Conservation (phyloP, 2,888 invertebrate species). For the Agonum fuliginosum region DNA sequence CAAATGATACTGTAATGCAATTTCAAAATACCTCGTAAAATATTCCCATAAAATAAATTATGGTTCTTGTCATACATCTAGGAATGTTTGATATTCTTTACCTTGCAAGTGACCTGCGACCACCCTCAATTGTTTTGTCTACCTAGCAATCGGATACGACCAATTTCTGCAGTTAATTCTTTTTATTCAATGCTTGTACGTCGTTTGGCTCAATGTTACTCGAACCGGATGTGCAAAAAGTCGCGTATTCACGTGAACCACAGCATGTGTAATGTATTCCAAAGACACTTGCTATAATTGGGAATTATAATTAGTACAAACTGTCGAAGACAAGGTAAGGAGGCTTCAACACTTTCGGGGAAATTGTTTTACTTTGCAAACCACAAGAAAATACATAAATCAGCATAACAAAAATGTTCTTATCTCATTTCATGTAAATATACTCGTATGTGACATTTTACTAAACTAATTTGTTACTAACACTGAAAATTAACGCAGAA, state of each 20-base stretch:
- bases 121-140: slow-evolving; percentile 43
- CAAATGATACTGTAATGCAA: too few relatives aligned
- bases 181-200: slow-evolving; percentile 15
- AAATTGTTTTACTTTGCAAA: too few relatives aligned
- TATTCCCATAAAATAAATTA: neutral
- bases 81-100: slow-evolving; percentile 4
- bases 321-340: too few relatives aligned
- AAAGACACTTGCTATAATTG: neutral
- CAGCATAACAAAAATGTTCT: too few relatives aligned
- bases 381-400: too few relatives aligned
- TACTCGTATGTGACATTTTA: too few relatives aligned
- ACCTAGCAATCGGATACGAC: slow-evolving; percentile 46
- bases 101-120: neutral
- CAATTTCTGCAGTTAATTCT: slow-evolving; percentile 40
- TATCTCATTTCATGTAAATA: too few relatives aligned
- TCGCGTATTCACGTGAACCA: slow-evolving; percentile 19
- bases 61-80: too few relatives aligned
- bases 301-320: too few relatives aligned
- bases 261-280: slow-evolving; percentile 18
- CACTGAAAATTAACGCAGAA: too few relatives aligned
- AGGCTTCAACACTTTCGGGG: too few relatives aligned
- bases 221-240: slow-evolving; percentile 46
- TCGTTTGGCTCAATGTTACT: slow-evolving; percentile 10
- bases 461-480: too few relatives aligned
- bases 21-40: neutral